Base-by-base conservation (phyloP, 1,140 invertebrate genomes). In the Calephelis nemesis region DNA sequence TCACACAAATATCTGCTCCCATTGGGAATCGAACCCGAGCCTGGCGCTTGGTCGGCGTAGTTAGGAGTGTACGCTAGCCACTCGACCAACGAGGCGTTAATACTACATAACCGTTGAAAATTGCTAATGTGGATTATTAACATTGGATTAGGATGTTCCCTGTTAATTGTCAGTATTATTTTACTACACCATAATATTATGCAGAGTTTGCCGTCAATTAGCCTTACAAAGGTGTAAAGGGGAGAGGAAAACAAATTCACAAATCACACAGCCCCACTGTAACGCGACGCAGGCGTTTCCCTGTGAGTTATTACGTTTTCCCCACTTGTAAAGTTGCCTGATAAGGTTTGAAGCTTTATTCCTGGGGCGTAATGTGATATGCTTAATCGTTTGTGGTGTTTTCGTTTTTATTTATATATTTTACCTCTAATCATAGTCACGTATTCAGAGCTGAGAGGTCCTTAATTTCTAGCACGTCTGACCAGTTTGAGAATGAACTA, bases 271-370 rank as follows among this genome's bases (percentile, higher is more conserved):
- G 58, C 68, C 65, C 62, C 65, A 49, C 50, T 50, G 48, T 52
- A 64, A 69, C 45, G 39, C 63, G 68, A 73, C 60, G 67, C 63
- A 62, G 15, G 67, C 39, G 48, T 71, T 63, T 73, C 74, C 60
- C 58, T 4, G 52, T 69, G 67, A 73, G 73, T 76, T 71, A 76
- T 76, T 76, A 69, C 69, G 70, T 67, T 73, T 69, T 58, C 70
- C 48, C 48, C 65, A 68, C 52, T 60, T 60, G 54, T 67, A 50
- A 69, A 75, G 65, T 67, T 70, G 11, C 68, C 45, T 54, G 63
- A 70, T 75, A 75, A 71, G 63, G 71, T 40, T 60, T 60, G 54
- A 30, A 60, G 54, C 54, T 60, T 60, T 60, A 60, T 60, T 40
- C 54, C 69, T 69, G 74, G 71, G 71, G 64, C 70, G 71, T 48